These are phyloP conservation scores for Lissocephala sabroskyi DNA, from an alignment of 2,888 invertebrate species.

Conservation along the genomic window DNA sequence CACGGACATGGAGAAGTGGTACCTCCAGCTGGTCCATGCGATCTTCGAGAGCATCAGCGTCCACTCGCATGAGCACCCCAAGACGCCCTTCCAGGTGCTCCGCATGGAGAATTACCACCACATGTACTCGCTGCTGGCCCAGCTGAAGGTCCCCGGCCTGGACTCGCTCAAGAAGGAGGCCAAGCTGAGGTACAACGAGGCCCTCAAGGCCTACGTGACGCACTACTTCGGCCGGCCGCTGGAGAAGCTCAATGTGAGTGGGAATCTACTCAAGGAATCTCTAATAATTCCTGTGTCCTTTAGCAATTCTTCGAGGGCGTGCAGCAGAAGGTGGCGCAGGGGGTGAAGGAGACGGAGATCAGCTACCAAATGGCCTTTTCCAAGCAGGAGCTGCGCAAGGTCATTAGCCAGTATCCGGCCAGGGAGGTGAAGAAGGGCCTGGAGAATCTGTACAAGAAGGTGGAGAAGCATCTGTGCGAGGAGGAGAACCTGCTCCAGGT, in stretches of 20 bases:
- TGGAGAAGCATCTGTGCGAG: constrained; percentile 97
- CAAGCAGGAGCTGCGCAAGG: constrained; percentile 95
- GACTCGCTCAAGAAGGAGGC: constrained; percentile 92
- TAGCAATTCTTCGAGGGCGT: constrained; percentile 98
- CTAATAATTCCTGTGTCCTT: constrained; percentile 42
- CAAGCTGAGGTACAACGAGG: constrained; percentile 90
- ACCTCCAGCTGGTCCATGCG: constrained; percentile 83
- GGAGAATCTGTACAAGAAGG: constrained; percentile 93
- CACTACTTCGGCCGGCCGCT: constrained; percentile 95
- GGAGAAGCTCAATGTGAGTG: constrained; percentile 88
- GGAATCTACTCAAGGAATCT: not conserved
- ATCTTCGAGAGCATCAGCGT: constrained; percentile 87
- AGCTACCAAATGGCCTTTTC: constrained; percentile 98
- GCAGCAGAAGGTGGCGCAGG: constrained; percentile 91
- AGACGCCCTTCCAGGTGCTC: constrained; percentile 93
- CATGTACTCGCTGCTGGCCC: constrained; percentile 87
- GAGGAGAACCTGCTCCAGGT: constrained; percentile 94
- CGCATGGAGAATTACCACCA: constrained; percentile 98
- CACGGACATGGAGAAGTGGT: constrained; percentile 94
- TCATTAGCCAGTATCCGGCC: constrained; percentile 94
- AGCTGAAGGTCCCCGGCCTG: constrained; percentile 90
- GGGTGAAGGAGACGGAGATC: constrained; percentile 97
- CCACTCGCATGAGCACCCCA: constrained; percentile 87
- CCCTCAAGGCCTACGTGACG: constrained; percentile 92
- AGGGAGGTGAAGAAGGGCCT: constrained; percentile 94